Percentiles rank a stretch among this genome's conserved stretches.
These are phyloP conservation scores for Sphaerophoria taeniata DNA, from an alignment of 2,888 invertebrate species.

Conservation along the genomic window DNA sequence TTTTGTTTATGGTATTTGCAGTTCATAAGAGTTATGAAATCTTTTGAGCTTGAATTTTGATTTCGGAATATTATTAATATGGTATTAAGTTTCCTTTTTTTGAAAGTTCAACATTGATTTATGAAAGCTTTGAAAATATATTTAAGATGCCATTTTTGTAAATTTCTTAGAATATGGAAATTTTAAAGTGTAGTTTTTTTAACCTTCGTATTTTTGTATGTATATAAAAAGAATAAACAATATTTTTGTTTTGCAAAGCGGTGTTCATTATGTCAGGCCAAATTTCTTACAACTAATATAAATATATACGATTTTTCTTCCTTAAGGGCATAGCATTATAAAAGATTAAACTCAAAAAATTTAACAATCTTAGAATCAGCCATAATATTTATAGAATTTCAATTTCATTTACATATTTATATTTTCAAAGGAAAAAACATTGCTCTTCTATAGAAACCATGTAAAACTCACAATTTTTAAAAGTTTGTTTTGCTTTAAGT, in stretches of 20 bases:
- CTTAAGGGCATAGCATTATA: constrained; percentile 22
- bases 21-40: constrained; percentile 20
- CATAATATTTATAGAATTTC: constrained; percentile 16
- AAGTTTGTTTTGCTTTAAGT: constrained; percentile 42
- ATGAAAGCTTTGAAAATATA: constrained; percentile 59
- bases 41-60: constrained; percentile 60
- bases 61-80: constrained; percentile 38
- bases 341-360: constrained; percentile 24
- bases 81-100: constrained; percentile 6
- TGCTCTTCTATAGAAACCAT: constrained; percentile 79
- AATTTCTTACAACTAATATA: constrained; percentile 58
- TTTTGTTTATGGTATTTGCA: constrained; percentile 25
- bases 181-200: constrained; percentile 32
- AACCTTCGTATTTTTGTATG: constrained; percentile 22
- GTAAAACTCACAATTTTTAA: constrained; percentile 79
- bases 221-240: constrained; percentile 50
- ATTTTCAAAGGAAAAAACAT: constrained; percentile 67
- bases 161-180: constrained; percentile 64
- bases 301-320: constrained; percentile 21
- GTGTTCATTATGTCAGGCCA: constrained; percentile 67
- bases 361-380: constrained; percentile 48
- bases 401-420: constrained; percentile 12
- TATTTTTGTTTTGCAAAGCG: constrained; percentile 54
- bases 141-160: constrained; percentile 28
- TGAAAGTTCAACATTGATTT: constrained; percentile 25